Percentiles rank a stretch among this genome's conserved stretches.
Evolutionary conservation across 2,888 invertebrate genomes (phyloP).

Genomic region (Tinea pellionella): DNA sequence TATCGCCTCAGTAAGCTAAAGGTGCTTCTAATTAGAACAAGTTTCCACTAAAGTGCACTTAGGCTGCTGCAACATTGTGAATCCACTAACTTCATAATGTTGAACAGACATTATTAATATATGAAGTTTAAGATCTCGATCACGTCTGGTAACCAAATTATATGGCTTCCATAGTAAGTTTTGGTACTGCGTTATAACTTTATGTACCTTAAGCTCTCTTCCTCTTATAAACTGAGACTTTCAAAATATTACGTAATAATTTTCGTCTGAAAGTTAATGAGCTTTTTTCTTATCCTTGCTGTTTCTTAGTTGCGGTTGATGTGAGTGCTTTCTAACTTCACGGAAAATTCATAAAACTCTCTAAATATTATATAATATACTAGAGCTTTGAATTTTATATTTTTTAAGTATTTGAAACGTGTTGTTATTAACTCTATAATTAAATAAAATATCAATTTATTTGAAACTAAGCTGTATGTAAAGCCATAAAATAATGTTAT

Average conservation of each 20-base stretch:
- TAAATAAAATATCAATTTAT: neutral
- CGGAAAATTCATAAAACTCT: too few species aligned
- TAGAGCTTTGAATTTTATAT: too few species aligned
- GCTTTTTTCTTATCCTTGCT: too few species aligned
- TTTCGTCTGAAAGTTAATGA: too few species aligned
- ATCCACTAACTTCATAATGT: neutral
- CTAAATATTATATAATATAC: too few species aligned
- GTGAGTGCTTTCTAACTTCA: too few species aligned
- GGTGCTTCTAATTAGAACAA: neutral
- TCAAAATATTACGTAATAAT: too few species aligned
- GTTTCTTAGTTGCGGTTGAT: too few species aligned
- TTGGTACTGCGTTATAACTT: neutral
- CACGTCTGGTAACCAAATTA: neutral
- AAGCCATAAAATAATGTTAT: neutral
- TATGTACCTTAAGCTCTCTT: neutral
- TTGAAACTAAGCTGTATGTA: neutral
- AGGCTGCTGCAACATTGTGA: neutral
- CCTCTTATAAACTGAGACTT: neutral
- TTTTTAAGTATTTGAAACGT: too few species aligned
- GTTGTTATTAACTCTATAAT: too few species aligned
- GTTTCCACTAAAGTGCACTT: neutral
- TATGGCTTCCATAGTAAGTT: neutral
- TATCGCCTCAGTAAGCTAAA: neutral
- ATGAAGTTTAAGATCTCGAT: neutral
- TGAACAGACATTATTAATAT: neutral